Base-by-base conservation (phyloP, 53 echinoderm and acorn worm species). In the Zoroaster sp. region DNA sequence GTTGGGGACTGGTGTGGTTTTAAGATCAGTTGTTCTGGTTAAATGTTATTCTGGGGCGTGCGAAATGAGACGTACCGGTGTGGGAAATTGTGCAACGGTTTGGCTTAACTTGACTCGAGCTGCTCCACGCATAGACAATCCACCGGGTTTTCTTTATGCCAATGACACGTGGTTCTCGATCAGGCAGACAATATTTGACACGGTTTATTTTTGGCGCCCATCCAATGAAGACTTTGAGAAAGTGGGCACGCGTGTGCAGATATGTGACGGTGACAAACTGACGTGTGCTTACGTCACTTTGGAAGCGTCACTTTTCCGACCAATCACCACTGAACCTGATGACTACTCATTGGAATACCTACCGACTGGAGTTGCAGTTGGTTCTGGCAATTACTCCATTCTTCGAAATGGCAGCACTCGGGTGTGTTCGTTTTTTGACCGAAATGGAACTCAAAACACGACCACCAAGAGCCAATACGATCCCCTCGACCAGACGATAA, bases 341-440 rank as follows among this genome's bases (percentile, higher is more conserved):
- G 43, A 66, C 32, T 4, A 18, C 68, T 59, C 49, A 38, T 43
- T 81, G 8, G 38, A 59, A 32, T 67, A 42, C 41, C 32, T 81
- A 4, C 67, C 67, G 5, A 31, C 35, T 33, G 44, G 67, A 15
- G 2, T 28, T 2, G 7, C 32, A 12, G 4, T 81, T 36, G 4
- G 41, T 36, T 28, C 81, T 1, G 41, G 32, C 2, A 81, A 67
- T 3, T 81, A 63, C 38, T 66, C 81, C 4, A 81, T 81, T 42
- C 81, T 81, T 30, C 81, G 43, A 12, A 81, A 81, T 39, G 67
- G 81, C 31, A 81, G 81, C 32, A 31, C 66, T 31, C 40, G 31
- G 42, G 23, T 81, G 31, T 81, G 81, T 66, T 81, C 44, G 25
- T 28, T 31, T 66, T 81, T 42, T 41, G 81, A 44, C 67, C 37